Base-by-base conservation (phyloP, 2,888 invertebrate genomes). In the Sesamia inferens region DNA sequence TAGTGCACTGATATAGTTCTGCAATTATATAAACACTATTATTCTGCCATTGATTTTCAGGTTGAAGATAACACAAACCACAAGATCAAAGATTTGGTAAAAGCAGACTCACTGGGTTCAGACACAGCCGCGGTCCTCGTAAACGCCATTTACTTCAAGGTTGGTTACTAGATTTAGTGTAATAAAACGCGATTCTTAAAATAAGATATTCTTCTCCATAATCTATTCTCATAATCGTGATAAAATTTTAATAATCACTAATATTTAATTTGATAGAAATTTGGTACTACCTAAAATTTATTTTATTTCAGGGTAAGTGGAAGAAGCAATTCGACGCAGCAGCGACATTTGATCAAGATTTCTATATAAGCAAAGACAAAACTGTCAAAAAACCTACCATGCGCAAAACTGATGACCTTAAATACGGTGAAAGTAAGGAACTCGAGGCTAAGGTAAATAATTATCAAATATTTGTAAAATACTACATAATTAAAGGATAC, bases 81-180 rank as follows among this genome's bases (percentile, higher is more conserved):
- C 48, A 93, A 91, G 71, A 95, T 96, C 75, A 94, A 95, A 79
- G 86, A 95, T 83, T 95, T 99, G 16, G 94, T 99, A 1, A 68
- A 97, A 1, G 31, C 31, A 31, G 94, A 92, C 39, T 91, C 94
- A 78, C 88, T 98, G 3, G 86, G 92, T 85, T 55, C 14, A 0
- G 78, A 88, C 0, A 98, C 98, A 0, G 94, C 97, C 59, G 93
- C 98, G 79, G 97, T 99, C 2, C 96, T 99, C 11, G 97, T 98
- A 1, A 99, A 98, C 91, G 98, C 98, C 0, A 97, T 99, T 62
- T 98, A 98, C 90, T 99, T 99, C 93, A 98, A 98, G 95, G 97
- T 96, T 87, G 42, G 51, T 48, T 22, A 22, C 31, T 51, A 14
- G 3, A 24, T 44, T 58, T 61, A 58, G 13, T 64, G 57, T 51